phyloP scores from a whole-genome alignment of 2,113 vertebrate species.

The Cyprinodon brontotheroides region DNA sequence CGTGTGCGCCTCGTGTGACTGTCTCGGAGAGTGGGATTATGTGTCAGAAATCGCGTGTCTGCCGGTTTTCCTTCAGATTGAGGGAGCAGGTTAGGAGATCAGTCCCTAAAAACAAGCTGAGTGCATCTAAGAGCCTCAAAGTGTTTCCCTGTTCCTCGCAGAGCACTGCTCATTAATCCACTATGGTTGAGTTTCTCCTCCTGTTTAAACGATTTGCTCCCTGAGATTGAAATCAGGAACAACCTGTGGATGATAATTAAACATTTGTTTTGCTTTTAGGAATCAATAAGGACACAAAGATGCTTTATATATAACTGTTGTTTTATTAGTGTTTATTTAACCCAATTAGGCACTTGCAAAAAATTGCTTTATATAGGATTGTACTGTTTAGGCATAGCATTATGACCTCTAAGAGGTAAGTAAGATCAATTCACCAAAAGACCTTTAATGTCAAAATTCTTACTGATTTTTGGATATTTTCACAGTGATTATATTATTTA shows the following conservation, averaged over 20 bases:
- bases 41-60: conserved; percentile 26
- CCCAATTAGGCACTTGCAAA: not conserved
- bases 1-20: not conserved
- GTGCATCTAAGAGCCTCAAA: conserved; percentile 38
- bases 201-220: not conserved
- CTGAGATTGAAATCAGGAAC: not conserved
- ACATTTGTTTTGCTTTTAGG: not conserved
- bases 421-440: not conserved
- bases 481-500: too few relatives aligned
- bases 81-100: conserved; percentile 27
- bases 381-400: not conserved
- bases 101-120: conserved; percentile 27
- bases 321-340: not conserved
- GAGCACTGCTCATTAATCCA: not conserved
- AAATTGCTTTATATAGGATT: not conserved
- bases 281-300: not conserved
- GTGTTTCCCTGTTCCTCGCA: conserved; percentile 3
- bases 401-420: not conserved
- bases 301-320: not conserved
- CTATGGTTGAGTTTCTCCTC: not conserved
- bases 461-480: not conserved
- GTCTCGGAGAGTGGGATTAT: conserved; percentile 17
- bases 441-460: not conserved
- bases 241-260: not conserved
- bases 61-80: conserved; percentile 7